Percentiles rank a stretch among this genome's conserved stretches.
Conservation (phyloP, 1,140 invertebrate genomes). For the Pogonomyrmex barbatus region DNA sequence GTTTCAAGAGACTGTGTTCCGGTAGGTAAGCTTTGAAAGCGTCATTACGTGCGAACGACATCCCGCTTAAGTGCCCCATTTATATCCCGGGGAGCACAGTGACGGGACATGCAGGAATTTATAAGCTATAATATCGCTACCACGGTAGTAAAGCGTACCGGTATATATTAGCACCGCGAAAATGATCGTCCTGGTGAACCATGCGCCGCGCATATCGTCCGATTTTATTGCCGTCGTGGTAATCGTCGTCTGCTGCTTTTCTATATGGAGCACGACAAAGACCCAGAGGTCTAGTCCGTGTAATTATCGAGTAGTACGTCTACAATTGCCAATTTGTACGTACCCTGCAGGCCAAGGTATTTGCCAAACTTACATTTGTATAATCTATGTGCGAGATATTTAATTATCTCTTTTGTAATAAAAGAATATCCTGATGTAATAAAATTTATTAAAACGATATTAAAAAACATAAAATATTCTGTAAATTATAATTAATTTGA, state of each 20-base stretch:
- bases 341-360: not conserved
- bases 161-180: constrained; percentile 79
- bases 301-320: constrained; percentile 51
- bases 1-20: constrained; percentile 48
- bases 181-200: constrained; percentile 73
- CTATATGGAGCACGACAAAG: constrained; percentile 67
- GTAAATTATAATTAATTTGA: not conserved
- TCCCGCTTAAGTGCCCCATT: constrained; percentile 79
- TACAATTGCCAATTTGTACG: not conserved
- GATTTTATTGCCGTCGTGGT: constrained; percentile 78
- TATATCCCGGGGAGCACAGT: constrained; percentile 75
- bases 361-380: not conserved
- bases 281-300: constrained; percentile 34
- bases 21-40: constrained; percentile 75
- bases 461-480: not conserved
- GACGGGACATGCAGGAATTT: constrained; percentile 79
- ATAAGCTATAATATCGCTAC: constrained; percentile 84
- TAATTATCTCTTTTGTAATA: not conserved
- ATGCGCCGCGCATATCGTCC: constrained; percentile 25
- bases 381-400: not conserved
- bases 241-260: constrained; percentile 68
- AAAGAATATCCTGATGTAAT: not conserved
- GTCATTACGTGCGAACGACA: constrained; percentile 80
- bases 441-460: not conserved
- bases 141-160: constrained; percentile 81